Conservation (phyloP, 2,113 vertebrate genomes). For the Pangasianodon hypophthalmus region DNA sequence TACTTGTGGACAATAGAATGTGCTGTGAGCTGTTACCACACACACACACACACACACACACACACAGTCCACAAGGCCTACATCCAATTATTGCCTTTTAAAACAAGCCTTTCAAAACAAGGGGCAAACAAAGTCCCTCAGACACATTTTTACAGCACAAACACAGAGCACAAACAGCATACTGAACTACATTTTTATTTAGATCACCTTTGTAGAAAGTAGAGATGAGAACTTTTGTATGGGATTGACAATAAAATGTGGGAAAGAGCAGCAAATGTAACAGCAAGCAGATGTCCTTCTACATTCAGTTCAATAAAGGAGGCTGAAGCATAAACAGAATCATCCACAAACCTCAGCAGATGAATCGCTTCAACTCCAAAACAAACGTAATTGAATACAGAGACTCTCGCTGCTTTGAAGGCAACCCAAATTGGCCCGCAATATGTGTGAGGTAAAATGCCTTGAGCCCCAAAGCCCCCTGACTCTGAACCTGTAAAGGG, state of each 20-base stretch:
- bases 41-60: constrained; percentile 80
- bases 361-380: constrained; percentile 32
- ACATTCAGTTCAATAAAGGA: constrained; percentile 11
- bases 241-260: neutral
- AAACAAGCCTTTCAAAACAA: constrained; percentile 72
- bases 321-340: constrained; percentile 22
- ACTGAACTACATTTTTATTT: constrained; percentile 8
- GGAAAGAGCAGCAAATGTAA: neutral
- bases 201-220: constrained; percentile 3
- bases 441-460: constrained; percentile 98
- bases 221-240: neutral
- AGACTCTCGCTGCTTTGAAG: constrained; percentile 94
- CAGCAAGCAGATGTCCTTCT: neutral
- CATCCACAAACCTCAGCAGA: constrained; percentile 30
- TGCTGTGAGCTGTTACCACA: constrained; percentile 90
- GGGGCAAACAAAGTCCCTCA: constrained; percentile 60
- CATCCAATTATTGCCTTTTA: constrained; percentile 98
- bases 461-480: constrained; percentile 99
- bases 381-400: constrained; percentile 59
- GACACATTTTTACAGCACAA: constrained; percentile 43
- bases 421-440: constrained; percentile 98
- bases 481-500: constrained; percentile 80
- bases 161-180: constrained; percentile 38
- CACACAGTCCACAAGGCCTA: constrained; percentile 81
- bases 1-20: constrained; percentile 85